Evolutionary conservation across 2,797 vertebrate species (phyloP), one percentile per base, ranked within the genome.

Genomic region (Craterocephalus amniculus): DNA sequence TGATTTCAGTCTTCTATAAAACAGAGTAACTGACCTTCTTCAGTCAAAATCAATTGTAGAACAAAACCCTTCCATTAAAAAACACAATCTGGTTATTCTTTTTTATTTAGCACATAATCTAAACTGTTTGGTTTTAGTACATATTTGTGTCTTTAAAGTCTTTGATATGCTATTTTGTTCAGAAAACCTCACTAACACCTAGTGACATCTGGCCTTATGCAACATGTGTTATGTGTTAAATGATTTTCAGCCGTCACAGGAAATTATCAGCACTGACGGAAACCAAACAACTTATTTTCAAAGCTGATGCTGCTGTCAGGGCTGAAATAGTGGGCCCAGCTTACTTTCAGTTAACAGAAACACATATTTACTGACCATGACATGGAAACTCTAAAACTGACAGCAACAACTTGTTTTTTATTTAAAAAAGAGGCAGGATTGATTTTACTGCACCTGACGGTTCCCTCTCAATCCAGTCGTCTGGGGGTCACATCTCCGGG

Each of bases 11-110:
- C 26, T 36, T 43, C 8, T 43, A 6, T 57, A 31, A 56, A 36
- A 66, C 14, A n/a, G n/a, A n/a, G 40, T 49, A 65, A 13, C 13
- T 20, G 35, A 52, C 26, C 29, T 36, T 63, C 51, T 54, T 51
- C 43, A 57, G 29, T 32, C 34, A 60, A 24, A 51, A 51, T 24
- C 26, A 12, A 3, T 12, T 51, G 12, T 51, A 13, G 10, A 22
- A 51, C 11, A 11, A 51, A 51, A 16, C 12, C 40, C 16, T 31
- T 48, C 20, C 31, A 4, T 36, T 51, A 49, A 65, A 31, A n/a
- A 59, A 1, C 20, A 14, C 52, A 29, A 24, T 14, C 34, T 57
- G 26, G 6, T 58, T 22, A 18, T 26, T 9, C 11, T 45, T 38
- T 55, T 58, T 9, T 36, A 31, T 45, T 52, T 12, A 52, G 35